Evolutionary conservation across 2,888 invertebrate species (phyloP).

Genomic region (Thalpophila matura): DNA sequence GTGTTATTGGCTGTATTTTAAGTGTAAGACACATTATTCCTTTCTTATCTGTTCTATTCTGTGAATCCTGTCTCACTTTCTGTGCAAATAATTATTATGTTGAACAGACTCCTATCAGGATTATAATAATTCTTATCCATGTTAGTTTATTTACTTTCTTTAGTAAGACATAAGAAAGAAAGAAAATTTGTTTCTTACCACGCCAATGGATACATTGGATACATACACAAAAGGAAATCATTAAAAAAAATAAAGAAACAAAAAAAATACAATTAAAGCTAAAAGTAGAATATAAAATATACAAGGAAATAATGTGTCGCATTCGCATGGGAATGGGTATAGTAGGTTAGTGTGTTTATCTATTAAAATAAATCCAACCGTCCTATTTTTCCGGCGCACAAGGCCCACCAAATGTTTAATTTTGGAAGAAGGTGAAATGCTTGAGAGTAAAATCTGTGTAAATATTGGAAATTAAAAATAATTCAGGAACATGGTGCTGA

Average conservation of each 20-base stretch:
- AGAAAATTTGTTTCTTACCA: too few species aligned
- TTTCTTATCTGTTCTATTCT: not conserved
- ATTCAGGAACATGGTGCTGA: conserved; percentile 5
- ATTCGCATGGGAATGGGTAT: too few species aligned
- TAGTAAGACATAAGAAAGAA: too few species aligned
- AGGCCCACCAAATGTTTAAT: conserved; percentile 21
- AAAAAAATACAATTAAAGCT: too few species aligned
- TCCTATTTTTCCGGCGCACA: conserved; percentile 3
- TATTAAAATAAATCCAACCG: not conserved
- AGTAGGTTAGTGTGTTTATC: not conserved
- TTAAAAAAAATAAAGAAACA: too few species aligned
- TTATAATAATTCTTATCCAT: not conserved
- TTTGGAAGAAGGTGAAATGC: conserved; percentile 23
- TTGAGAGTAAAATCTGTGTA: conserved; percentile 20
- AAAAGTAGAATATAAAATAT: too few species aligned
- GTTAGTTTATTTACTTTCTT: not conserved
- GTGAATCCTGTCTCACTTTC: not conserved
- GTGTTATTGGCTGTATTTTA: not conserved
- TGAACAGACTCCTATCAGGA: not conserved
- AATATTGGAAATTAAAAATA: conserved; percentile 34
- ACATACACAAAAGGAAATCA: too few species aligned
- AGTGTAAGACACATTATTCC: not conserved
- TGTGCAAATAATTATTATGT: not conserved
- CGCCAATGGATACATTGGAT: too few species aligned
- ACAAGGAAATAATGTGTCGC: too few species aligned